Evolutionary conservation across 2,888 invertebrate species (phyloP).

Genomic region (Deilephila porcellus): DNA sequence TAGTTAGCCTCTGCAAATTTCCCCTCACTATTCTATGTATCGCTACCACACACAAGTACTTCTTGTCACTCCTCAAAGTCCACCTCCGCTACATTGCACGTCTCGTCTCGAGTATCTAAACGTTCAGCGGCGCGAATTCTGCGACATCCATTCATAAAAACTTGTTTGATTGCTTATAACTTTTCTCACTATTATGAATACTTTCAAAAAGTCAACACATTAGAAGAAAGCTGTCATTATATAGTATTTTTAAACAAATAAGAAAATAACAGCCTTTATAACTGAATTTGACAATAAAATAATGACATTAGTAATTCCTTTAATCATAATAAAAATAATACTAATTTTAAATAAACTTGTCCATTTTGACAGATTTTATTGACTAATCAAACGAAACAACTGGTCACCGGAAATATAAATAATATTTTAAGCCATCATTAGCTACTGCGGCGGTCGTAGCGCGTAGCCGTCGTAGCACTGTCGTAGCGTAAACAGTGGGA

Average conservation of each 20-base stretch:
- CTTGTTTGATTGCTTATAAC: neutral
- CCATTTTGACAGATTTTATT: too few relatives aligned
- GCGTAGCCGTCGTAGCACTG: slow-evolving; percentile 40
- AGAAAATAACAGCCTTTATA: too few relatives aligned
- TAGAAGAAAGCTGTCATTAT: too few relatives aligned
- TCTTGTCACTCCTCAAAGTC: slow-evolving; percentile 19
- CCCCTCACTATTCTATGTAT: slow-evolving; percentile 52
- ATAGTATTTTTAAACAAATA: too few relatives aligned
- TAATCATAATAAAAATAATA: too few relatives aligned
- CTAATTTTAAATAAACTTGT: too few relatives aligned
- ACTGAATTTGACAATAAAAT: too few relatives aligned
- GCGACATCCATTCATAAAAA: neutral
- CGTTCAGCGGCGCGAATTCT: neutral
- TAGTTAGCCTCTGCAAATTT: slow-evolving; percentile 79
- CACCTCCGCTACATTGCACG: neutral
- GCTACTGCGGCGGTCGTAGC: neutral
- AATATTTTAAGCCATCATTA: neutral
- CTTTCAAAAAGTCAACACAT: neutral
- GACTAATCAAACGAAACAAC: too few relatives aligned
- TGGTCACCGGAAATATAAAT: neutral
- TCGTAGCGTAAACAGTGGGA: slow-evolving; percentile 1
- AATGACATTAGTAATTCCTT: too few relatives aligned
- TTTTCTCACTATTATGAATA: neutral
- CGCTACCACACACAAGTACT: slow-evolving; percentile 34
- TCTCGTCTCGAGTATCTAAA: slow-evolving; percentile 12